A percentile compares a stretch with the other conserved stretches of the same genome.
Conservation (phyloP, 2,797 vertebrate species). For the Paedocypris micromegethes region DNA sequence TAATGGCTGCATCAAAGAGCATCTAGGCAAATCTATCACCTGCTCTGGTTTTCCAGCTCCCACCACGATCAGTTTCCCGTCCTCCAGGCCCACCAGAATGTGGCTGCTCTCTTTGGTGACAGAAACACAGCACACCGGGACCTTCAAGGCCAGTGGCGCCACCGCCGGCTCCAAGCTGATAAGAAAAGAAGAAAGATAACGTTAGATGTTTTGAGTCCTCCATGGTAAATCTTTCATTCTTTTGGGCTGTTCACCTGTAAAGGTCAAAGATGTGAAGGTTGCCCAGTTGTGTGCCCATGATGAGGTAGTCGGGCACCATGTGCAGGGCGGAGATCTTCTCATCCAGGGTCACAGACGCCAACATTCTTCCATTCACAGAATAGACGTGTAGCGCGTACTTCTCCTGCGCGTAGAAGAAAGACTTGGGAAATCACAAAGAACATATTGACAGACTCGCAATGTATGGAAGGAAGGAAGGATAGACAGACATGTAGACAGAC, state of each 20-base stretch:
- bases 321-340: slow-evolving; percentile 82
- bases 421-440: neutral
- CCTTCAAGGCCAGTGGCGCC: slow-evolving; percentile 78
- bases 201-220: too few species aligned
- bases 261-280: slow-evolving; percentile 82
- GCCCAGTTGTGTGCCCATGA: slow-evolving; percentile 82
- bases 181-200: neutral
- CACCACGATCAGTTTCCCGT: slow-evolving; percentile 94
- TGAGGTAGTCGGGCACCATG: slow-evolving; percentile 79
- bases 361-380: slow-evolving; percentile 81
- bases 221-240: too few species aligned
- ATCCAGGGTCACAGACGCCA: slow-evolving; percentile 73
- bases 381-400: slow-evolving; percentile 82
- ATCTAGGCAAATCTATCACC: slow-evolving; percentile 63
- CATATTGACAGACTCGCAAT: too few species aligned
- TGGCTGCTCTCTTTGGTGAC: slow-evolving; percentile 94
- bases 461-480: too few species aligned
- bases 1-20: neutral
- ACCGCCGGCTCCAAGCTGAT: slow-evolving; percentile 70
- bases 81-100: slow-evolving; percentile 88
- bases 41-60: slow-evolving; percentile 88
- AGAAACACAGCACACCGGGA: slow-evolving; percentile 83
- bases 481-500: too few species aligned
- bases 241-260: slow-evolving; percentile 60
- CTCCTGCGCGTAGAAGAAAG: slow-evolving; percentile 57